phyloP scores from a whole-genome alignment of 2,113 vertebrate genomes.

The Fregata magnificens region DNA sequence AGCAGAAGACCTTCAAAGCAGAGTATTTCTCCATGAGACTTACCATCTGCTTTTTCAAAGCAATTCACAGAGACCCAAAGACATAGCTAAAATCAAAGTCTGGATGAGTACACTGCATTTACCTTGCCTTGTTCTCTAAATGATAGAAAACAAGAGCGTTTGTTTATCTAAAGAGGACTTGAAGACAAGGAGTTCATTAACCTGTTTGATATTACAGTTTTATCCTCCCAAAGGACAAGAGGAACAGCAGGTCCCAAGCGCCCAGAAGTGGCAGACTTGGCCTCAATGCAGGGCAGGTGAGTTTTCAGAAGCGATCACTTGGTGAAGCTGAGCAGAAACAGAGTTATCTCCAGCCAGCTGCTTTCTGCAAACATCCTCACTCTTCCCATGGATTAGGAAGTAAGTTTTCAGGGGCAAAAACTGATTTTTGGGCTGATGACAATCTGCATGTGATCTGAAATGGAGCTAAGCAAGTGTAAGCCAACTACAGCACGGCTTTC shows the following conservation, averaged over 20 bases:
- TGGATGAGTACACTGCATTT: not conserved
- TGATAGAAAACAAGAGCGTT: not conserved
- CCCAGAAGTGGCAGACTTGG: not conserved
- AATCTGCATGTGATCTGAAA: not conserved
- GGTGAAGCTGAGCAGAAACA: not conserved
- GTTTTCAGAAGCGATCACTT: not conserved
- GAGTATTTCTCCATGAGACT: not conserved
- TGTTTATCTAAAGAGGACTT: not conserved
- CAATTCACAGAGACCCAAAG: not conserved
- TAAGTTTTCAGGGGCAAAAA: not conserved
- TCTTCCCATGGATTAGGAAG: not conserved
- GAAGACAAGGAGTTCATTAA: not conserved
- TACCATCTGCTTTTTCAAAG: not conserved
- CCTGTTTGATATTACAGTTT: not conserved
- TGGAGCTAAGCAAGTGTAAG: not conserved
- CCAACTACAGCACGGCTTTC: not conserved
- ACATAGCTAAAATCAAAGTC: not conserved
- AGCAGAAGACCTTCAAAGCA: not conserved
- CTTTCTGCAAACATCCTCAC: not conserved
- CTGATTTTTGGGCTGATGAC: not conserved
- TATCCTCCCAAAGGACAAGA: not conserved
- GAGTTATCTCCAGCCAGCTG: not conserved
- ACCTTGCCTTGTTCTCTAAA: not conserved
- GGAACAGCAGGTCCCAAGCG: not conserved
- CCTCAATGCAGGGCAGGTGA: not conserved